phyloP scores from a whole-genome alignment of 2,888 invertebrate genomes.

The Cryptosula pallasiana region DNA sequence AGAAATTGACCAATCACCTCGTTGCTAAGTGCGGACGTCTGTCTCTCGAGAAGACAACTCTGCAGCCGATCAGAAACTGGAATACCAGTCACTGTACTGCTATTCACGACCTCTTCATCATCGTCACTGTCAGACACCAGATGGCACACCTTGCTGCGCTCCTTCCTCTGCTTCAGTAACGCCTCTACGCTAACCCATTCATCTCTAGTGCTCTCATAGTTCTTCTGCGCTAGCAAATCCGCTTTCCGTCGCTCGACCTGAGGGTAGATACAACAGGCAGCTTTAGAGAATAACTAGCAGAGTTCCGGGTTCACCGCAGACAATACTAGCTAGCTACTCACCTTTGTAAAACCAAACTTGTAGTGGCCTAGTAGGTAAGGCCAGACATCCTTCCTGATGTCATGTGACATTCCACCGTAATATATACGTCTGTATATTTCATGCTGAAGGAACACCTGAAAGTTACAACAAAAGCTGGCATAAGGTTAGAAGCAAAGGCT shows the following conservation, averaged over 20 bases:
- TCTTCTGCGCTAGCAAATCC: constrained; percentile 59
- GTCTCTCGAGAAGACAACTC: not conserved
- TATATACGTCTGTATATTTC: constrained; percentile 80
- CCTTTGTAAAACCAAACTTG: constrained; percentile 62
- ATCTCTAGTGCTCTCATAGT: constrained; percentile 85
- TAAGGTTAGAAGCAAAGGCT: no score
- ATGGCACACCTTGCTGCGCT: not conserved
- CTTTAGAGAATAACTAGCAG: no score
- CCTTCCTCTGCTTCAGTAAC: constrained; percentile 61
- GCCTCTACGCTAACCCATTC: constrained; percentile 94
- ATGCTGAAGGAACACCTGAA: constrained; percentile 10
- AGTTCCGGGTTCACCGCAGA: no score
- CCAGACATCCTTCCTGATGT: constrained; percentile 64
- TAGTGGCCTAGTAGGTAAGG: constrained; percentile 83
- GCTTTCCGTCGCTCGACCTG: not conserved
- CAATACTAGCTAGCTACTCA: not conserved
- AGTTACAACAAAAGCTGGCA: no score
- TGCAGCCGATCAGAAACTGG: not conserved
- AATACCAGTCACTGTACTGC: not conserved
- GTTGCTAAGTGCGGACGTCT: constrained; percentile 2
- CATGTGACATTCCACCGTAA: constrained; percentile 77
- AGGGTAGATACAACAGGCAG: not conserved
- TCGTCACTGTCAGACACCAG: not conserved
- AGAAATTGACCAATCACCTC: not conserved
- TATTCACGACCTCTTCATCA: not conserved